A percentile compares a stretch with the other conserved stretches of the same genome.
Conservation (phyloP, 1,140 invertebrate species). For the Coelopa frigida region DNA sequence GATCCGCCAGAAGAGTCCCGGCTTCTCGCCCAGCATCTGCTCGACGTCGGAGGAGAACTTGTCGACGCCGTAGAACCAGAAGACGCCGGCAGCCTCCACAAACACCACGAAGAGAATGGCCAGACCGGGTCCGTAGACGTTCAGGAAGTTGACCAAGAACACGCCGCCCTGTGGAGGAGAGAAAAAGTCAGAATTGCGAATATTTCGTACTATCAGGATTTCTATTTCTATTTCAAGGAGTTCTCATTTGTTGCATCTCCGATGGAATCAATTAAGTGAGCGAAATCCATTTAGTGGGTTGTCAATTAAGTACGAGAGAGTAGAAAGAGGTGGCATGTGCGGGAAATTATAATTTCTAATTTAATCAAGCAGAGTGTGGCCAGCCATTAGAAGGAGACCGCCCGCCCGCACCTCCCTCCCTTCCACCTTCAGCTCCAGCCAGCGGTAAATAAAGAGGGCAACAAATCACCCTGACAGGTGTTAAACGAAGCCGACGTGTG, state of each 20-base stretch:
- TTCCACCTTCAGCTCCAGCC: neutral
- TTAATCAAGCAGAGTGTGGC: conserved; percentile 42
- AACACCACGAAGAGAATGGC: conserved; percentile 95
- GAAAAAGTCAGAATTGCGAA: neutral
- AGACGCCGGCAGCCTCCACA: conserved; percentile 90
- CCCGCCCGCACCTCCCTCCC: too few species aligned
- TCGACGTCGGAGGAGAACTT: conserved; percentile 82
- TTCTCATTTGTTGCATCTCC: too few species aligned
- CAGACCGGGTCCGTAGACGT: conserved; percentile 90
- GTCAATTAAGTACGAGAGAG: too few species aligned
- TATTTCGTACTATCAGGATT: neutral
- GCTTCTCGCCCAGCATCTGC: conserved; percentile 83
- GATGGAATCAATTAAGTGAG: too few species aligned
- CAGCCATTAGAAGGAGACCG: conserved; percentile 11
- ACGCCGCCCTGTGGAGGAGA: conserved; percentile 70
- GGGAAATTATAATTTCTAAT: conserved; percentile 45
- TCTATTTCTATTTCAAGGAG: too few species aligned
- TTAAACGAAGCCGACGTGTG: conserved; percentile 1
- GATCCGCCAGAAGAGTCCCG: conserved; percentile 83
- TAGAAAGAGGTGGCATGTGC: too few species aligned
- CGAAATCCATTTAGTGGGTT: too few species aligned
- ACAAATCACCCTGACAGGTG: conserved; percentile 13
- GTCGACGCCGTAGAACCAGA: conserved; percentile 92
- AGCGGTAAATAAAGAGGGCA: conserved; percentile 4
- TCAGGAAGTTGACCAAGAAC: conserved; percentile 90